These are phyloP conservation scores for Lates calcarifer DNA, from an alignment of 2,113 vertebrate genomes.

Conservation along the genomic window DNA sequence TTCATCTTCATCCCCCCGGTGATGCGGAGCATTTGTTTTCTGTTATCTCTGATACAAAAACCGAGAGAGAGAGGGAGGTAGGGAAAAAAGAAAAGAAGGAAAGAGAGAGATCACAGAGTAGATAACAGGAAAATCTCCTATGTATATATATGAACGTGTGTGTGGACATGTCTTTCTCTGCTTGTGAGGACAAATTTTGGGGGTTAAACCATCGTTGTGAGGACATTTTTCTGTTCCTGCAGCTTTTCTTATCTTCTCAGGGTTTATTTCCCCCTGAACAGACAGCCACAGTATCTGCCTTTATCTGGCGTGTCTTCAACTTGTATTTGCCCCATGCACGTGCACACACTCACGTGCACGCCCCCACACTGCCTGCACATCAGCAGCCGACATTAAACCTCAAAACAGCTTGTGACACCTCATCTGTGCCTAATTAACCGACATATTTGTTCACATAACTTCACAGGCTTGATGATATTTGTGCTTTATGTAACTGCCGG, in stretches of 20 bases:
- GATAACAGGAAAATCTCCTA: conserved; percentile 44
- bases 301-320: conserved; percentile 9
- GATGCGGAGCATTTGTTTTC: not conserved
- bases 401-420: conserved; percentile 1
- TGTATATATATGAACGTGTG: conserved; percentile 10
- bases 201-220: no score
- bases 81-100: not conserved
- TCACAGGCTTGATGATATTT: conserved; percentile 14
- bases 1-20: not conserved
- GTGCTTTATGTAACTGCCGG: conserved; percentile 6
- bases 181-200: no score
- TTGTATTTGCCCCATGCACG: not conserved
- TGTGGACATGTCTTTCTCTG: no score
- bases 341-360: not conserved
- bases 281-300: conserved; percentile 1
- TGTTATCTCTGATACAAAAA: conserved; percentile 1
- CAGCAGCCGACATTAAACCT: conserved; percentile 4
- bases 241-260: not conserved
- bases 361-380: not conserved
- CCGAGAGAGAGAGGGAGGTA: not conserved
- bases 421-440: conserved; percentile 31
- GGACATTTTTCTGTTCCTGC: no score
- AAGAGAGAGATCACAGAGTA: conserved; percentile 16
- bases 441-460: conserved; percentile 6
- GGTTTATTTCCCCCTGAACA: conserved; percentile 26